Evolutionary conservation across 2,888 invertebrate genomes (phyloP).

Genomic region (Catonia carolina): DNA sequence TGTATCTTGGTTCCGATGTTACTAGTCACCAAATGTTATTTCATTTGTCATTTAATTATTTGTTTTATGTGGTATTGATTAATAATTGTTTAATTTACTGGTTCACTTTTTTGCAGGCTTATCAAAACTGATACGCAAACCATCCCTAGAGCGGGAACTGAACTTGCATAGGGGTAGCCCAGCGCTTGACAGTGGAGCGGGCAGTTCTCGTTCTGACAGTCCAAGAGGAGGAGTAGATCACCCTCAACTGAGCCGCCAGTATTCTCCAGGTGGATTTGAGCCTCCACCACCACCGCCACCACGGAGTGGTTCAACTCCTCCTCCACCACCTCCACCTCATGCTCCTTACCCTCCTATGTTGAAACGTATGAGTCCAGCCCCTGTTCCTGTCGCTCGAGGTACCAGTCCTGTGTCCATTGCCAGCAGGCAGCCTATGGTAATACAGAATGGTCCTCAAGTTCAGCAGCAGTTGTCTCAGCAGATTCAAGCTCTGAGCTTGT

Average conservation of each 20-base stretch:
- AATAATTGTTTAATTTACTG: no score
- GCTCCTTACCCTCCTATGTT: slow-evolving; percentile 61
- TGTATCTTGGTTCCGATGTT: no score
- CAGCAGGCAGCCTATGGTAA: slow-evolving; percentile 70
- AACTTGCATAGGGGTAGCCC: slow-evolving; percentile 72
- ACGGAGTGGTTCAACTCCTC: slow-evolving; percentile 64
- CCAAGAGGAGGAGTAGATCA: slow-evolving; percentile 63
- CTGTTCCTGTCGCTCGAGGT: slow-evolving; percentile 55
- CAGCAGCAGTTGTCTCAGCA: slow-evolving; percentile 84
- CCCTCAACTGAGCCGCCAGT: slow-evolving; percentile 62
- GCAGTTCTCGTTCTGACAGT: slow-evolving; percentile 83
- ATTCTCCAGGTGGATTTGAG: slow-evolving; percentile 60
- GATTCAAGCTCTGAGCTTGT: slow-evolving; percentile 77
- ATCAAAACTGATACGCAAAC: slow-evolving; percentile 71
- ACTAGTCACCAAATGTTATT: no score
- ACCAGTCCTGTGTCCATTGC: slow-evolving; percentile 59
- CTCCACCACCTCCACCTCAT: slow-evolving; percentile 48
- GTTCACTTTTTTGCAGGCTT: no score
- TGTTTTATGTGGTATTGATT: no score
- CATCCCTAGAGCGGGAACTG: slow-evolving; percentile 79
- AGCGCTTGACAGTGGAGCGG: slow-evolving; percentile 76
- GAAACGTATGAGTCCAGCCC: slow-evolving; percentile 69
- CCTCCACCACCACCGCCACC: slow-evolving; percentile 64
- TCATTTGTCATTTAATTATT: no score
- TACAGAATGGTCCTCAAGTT: slow-evolving; percentile 70